Evolutionary conservation across 2,797 vertebrate species (phyloP), one percentile per base, ranked within the genome.

Genomic region (Hypotaenidia okinawae): DNA sequence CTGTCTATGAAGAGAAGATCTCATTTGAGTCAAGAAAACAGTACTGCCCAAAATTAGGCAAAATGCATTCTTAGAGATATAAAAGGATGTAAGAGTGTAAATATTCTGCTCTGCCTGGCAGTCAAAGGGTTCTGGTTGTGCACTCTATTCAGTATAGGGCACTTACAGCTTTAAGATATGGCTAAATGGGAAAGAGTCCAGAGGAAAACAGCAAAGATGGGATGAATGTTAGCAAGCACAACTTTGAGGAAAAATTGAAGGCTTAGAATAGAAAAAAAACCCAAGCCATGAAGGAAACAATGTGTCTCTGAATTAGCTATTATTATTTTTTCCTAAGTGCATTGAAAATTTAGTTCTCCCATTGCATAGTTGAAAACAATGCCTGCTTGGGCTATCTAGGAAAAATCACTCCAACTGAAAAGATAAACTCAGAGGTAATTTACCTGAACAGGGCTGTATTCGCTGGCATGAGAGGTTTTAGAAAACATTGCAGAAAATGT

Each of bases 91-190:
- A 55, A 55, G 14, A 63, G 22, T 33, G 24, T 70, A 83, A 77
- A 35, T 74, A 43, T 75, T 75, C 61, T 81, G 21, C 24, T 75
- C 39, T 75, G 35, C 11, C 24, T 59, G 49, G 22, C 23, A 49
- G 14, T 58, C 0, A 0, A 83, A 83, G 15, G 13, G 7, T 45
- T 93, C 47, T 11, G 7, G 21, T 47, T 1, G 0, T 39, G 23
- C 69, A 12, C 9, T 28, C 17, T 37, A 15, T n/a, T 61, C 27
- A 33, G 2, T 11, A 19, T 61, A n/a, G 8, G 18, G 4, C 30
- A 55, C 17, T 68, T 58, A 14, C 0, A 84, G 52, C 17, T 83
- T 79, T 15, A 72, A 37, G 25, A 30, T 58, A 30, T 4, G 49
- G 14, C 52, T 41, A 51, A 77, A 4, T 5, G 91, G 57, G 23